A percentile compares a stretch with the other conserved stretches of the same genome.
These are phyloP conservation scores for Apomyelois bistriatella DNA, from an alignment of 2,888 invertebrate species.

Conservation along the genomic window DNA sequence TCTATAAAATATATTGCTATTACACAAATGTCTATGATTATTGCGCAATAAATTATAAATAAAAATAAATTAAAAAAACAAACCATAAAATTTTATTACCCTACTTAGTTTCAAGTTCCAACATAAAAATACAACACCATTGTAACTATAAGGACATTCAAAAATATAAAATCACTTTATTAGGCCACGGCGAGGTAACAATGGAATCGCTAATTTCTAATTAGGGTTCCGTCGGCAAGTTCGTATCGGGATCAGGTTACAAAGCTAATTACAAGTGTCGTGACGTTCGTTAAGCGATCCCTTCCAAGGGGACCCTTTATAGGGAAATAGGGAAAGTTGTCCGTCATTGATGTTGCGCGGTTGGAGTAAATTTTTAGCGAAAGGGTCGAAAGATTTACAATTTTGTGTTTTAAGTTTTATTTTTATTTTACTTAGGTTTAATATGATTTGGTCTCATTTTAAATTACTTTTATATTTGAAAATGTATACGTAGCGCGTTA, in stretches of 20 bases:
- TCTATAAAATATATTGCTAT: no score
- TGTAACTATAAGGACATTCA: background rate
- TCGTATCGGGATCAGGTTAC: slow-evolving; percentile 58
- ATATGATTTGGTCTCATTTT: no score
- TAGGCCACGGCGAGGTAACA: slow-evolving; percentile 40
- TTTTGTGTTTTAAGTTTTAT: background rate
- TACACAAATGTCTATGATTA: no score
- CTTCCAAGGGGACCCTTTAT: slow-evolving; percentile 21
- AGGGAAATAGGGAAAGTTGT: slow-evolving; percentile 9
- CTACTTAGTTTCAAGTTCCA: background rate
- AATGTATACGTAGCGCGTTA: no score
- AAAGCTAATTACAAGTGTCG: slow-evolving; percentile 71
- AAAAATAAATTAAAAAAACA: background rate
- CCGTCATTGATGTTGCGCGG: slow-evolving; percentile 1
- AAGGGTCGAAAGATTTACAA: background rate
- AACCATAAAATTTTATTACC: background rate
- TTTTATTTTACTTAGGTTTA: no score
- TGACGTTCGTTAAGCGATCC: slow-evolving; percentile 39
- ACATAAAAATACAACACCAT: background rate
- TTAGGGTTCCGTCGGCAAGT: slow-evolving; percentile 44
- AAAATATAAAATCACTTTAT: slow-evolving; percentile 38
- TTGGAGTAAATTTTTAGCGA: background rate
- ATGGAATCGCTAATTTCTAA: slow-evolving; percentile 58
- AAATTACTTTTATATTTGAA: no score
- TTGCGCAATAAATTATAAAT: no score